These are phyloP conservation scores for Notodonta ziczac DNA, from an alignment of 2,888 invertebrate species.

Conservation along the genomic window DNA sequence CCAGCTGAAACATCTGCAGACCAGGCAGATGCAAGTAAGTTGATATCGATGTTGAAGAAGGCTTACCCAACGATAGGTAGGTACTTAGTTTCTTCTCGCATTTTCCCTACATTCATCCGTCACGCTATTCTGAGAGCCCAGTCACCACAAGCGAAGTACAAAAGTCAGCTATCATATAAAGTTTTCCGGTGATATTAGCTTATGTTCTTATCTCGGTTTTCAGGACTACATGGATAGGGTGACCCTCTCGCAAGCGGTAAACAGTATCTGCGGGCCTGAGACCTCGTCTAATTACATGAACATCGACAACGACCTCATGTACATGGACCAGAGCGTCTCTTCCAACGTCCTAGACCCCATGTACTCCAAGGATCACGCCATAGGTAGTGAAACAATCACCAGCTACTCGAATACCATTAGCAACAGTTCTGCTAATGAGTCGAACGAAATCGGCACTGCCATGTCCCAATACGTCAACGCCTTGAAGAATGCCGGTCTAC, in stretches of 20 bases:
- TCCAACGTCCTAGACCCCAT: slow-evolving; percentile 66
- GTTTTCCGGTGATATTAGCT: too few species aligned
- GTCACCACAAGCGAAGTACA: too few species aligned
- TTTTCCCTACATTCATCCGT: too few species aligned
- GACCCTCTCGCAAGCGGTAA: slow-evolving; percentile 75
- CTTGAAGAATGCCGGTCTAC: slow-evolving; percentile 74
- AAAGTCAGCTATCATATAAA: too few species aligned
- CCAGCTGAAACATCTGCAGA: slow-evolving; percentile 74
- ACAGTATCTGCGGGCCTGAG: slow-evolving; percentile 75
- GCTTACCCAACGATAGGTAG: not conserved
- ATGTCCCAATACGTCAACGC: slow-evolving; percentile 82
- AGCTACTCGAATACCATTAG: slow-evolving; percentile 59
- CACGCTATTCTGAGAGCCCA: too few species aligned
- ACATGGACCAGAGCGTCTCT: slow-evolving; percentile 68
- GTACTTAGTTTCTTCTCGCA: too few species aligned
- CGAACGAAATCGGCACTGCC: slow-evolving; percentile 64
- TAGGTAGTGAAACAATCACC: slow-evolving; percentile 64
- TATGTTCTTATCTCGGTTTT: slow-evolving; percentile 22
- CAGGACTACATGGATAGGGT: slow-evolving; percentile 80
- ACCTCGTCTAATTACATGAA: slow-evolving; percentile 66
- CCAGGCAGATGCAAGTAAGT: slow-evolving; percentile 72
- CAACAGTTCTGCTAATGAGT: slow-evolving; percentile 51
- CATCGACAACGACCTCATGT: slow-evolving; percentile 74
- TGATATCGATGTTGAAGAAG: not conserved
- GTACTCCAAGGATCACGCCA: slow-evolving; percentile 60